Conservation (phyloP, 2,888 invertebrate species). For the Cheilosia grossa region DNA sequence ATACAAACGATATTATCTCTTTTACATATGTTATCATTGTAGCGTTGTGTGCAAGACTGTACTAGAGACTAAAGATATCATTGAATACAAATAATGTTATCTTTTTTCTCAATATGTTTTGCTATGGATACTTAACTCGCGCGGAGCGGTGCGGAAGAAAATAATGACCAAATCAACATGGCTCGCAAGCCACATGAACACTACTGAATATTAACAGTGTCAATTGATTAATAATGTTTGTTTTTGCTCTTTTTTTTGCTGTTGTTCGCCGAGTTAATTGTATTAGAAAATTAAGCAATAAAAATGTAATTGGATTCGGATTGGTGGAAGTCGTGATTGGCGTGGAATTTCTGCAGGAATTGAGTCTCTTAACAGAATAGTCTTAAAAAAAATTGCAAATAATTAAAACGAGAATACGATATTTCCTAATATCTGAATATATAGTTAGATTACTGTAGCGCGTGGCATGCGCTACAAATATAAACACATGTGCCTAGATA, state of each 20-base stretch:
- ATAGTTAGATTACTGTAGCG: no score
- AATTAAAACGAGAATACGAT: no score
- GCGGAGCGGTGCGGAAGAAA: background rate
- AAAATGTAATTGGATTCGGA: slow-evolving; percentile 33
- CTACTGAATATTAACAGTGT: slow-evolving; percentile 62
- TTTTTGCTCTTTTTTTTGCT: slow-evolving; percentile 1
- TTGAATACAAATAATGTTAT: no score
- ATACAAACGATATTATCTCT: no score
- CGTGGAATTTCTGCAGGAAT: background rate
- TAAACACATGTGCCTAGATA: no score
- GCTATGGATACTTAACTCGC: no score
- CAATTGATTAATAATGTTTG: slow-evolving; percentile 53
- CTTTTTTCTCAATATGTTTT: no score
- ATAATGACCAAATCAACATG: background rate
- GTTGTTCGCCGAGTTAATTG: slow-evolving; percentile 32
- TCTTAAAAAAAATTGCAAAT: background rate
- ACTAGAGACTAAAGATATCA: no score
- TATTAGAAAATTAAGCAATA: slow-evolving; percentile 60
- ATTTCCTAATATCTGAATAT: no score
- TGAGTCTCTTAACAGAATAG: background rate
- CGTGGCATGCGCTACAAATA: no score
- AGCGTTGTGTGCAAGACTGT: no score
- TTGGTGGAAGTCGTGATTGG: slow-evolving; percentile 42
- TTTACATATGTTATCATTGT: no score
- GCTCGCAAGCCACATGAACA: slow-evolving; percentile 6